Base-by-base conservation (phyloP, 2,888 invertebrate genomes). In the Shargacucullia verbasci region DNA sequence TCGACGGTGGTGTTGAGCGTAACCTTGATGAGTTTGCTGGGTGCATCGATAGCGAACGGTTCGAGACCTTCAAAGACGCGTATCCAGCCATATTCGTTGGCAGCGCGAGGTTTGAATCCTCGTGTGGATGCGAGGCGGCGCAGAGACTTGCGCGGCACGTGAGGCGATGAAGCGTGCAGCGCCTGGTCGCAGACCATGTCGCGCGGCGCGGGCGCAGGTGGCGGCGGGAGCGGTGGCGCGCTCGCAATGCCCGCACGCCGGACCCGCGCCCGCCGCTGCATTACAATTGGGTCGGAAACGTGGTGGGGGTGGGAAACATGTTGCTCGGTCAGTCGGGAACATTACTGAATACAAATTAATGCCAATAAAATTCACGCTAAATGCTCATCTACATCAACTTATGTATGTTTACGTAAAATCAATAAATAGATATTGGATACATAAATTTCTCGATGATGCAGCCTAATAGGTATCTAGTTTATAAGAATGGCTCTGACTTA, bases 21-120 rank as follows among this genome's bases (percentile, higher is more conserved):
- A 66, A 95, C 94, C 78, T 95, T 95, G 67, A 95, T 94, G 52
- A 94, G 87, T 78, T 93, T 93, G 75, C 94, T 94, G 13, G 95
- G 95, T 59, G 95, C 92, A 72, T 95, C 90, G 14, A 88, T 75
- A 43, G 90, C 88, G 79, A 90, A 94, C 33, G 92, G 94, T 69
- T 92, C 89, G 29, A 92, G 93, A 57, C 95, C 95, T 62, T 95
- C 95, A 79, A 95, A 95, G 60, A 96, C 94, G 45, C 96, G 90
- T 63, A 96, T 94, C 95, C 96, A 96, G 57, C 95, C 95, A 69
- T 94, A 92, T 31, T 89, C 84, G 75, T 85, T 85, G 12, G 78
- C 57, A 6, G 82, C 50, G 31, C 83, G 86, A 20, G 88, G 88
- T 67, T 87, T 89, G 78, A 94, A 93, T 29, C 94, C 94, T 70